These are phyloP conservation scores for Cheilosia soror DNA, from an alignment of 2,888 invertebrate species.

Conservation along the genomic window DNA sequence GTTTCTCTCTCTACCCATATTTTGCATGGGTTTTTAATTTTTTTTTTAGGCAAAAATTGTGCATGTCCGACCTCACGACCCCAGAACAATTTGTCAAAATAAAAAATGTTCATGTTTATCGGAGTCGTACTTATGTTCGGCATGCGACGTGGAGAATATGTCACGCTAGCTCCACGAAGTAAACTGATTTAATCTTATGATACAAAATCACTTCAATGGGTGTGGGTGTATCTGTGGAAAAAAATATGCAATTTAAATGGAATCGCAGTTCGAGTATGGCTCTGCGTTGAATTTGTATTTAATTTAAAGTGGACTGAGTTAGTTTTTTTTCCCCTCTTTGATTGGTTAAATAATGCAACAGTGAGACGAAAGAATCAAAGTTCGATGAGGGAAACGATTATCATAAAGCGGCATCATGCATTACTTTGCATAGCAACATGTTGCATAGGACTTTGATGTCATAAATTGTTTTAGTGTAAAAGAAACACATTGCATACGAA, in stretches of 20 bases:
- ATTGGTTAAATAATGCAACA: neutral
- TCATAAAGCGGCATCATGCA: no score
- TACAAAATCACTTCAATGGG: neutral
- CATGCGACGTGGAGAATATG: neutral
- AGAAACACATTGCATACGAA: no score
- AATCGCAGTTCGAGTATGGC: conserved; percentile 11
- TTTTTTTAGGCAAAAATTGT: conserved; percentile 27
- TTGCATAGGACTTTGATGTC: no score
- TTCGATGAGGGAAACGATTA: no score
- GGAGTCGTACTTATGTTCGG: conserved; percentile 12
- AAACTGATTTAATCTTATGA: conserved; percentile 8
- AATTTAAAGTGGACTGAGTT: neutral
- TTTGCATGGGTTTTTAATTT: neutral
- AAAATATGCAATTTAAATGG: conserved; percentile 30
- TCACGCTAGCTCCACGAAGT: conserved; percentile 15
- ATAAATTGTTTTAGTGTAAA: no score
- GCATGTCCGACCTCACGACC: conserved; percentile 46
- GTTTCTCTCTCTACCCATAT: conserved; percentile 9
- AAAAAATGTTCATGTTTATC: conserved; percentile 29
- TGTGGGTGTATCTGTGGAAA: neutral
- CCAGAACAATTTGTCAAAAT: conserved; percentile 44
- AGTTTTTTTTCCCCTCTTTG: neutral
- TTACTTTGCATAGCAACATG: no score
- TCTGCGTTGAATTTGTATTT: conserved; percentile 8
- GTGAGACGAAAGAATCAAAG: no score